Conservation (phyloP, 2,113 vertebrate genomes). For the Pteropus alecto region DNA sequence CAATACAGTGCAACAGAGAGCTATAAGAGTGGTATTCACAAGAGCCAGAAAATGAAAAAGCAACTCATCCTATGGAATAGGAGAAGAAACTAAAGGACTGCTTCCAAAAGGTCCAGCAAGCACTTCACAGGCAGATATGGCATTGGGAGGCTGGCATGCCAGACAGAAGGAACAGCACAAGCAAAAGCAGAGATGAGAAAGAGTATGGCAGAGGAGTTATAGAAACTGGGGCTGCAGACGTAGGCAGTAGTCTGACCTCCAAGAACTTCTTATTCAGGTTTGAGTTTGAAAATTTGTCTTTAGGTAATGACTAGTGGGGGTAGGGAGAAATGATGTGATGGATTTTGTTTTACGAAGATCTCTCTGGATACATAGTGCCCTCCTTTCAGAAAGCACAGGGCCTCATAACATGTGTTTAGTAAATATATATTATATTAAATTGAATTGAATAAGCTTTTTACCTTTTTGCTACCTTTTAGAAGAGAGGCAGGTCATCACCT, state of each 20-base stretch:
- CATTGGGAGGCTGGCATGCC: not conserved
- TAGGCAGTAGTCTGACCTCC: not conserved
- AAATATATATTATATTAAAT: not conserved
- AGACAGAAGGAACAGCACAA: not conserved
- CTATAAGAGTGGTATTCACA: not conserved
- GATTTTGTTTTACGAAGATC: slow-evolving; percentile 23
- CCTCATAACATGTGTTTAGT: not conserved
- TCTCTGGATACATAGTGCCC: not conserved
- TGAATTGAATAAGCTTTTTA: not conserved
- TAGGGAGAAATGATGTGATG: not conserved
- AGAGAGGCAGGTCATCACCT: slow-evolving; percentile 31
- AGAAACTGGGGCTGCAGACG: not conserved
- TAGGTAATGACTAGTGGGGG: not conserved
- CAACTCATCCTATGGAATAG: not conserved
- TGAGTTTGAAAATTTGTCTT: not conserved
- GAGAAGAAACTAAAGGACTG: not conserved
- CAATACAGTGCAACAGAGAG: not conserved
- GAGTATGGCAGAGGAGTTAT: not conserved
- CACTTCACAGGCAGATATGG: not conserved
- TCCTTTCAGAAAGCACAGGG: not conserved
- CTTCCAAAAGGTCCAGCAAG: not conserved
- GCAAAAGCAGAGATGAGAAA: not conserved
- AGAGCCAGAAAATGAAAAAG: not conserved
- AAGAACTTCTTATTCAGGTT: not conserved
- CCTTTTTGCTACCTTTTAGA: not conserved